phyloP scores from a whole-genome alignment of 2,888 invertebrate species.

The Nineta flava region DNA sequence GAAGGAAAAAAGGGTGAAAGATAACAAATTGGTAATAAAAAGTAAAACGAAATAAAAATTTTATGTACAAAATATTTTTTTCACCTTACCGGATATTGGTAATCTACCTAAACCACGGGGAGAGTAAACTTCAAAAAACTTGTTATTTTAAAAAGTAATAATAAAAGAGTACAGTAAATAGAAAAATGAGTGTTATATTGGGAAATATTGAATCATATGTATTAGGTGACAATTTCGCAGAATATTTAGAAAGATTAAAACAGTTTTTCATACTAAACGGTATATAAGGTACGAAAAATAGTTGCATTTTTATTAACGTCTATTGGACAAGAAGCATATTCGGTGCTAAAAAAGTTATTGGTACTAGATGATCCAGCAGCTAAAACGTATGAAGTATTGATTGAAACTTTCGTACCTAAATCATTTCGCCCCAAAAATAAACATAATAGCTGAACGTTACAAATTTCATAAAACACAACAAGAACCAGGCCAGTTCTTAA shows the following conservation, averaged over 20 bases:
- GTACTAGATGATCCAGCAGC: background rate
- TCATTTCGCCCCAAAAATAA: no score
- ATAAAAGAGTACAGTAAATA: no score
- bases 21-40: no score
- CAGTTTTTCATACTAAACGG: background rate
- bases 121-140: no score
- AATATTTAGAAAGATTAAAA: background rate
- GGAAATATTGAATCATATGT: background rate
- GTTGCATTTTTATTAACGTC: background rate
- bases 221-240: background rate
- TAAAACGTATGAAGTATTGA: background rate
- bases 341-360: background rate
- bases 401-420: background rate
- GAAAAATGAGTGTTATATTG: no score
- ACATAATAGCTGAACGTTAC: slow-evolving; percentile 8
- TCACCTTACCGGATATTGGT: no score
- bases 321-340: background rate
- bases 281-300: background rate
- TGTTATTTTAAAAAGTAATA: no score
- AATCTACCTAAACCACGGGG: no score
- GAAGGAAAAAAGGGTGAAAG: no score
- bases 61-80: no score
- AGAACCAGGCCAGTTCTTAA: slow-evolving; percentile 11
- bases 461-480: slow-evolving; percentile 12
- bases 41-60: no score